phyloP scores from a whole-genome alignment of 2,113 vertebrate genomes.

The Thalassarche chlororhynchos region DNA sequence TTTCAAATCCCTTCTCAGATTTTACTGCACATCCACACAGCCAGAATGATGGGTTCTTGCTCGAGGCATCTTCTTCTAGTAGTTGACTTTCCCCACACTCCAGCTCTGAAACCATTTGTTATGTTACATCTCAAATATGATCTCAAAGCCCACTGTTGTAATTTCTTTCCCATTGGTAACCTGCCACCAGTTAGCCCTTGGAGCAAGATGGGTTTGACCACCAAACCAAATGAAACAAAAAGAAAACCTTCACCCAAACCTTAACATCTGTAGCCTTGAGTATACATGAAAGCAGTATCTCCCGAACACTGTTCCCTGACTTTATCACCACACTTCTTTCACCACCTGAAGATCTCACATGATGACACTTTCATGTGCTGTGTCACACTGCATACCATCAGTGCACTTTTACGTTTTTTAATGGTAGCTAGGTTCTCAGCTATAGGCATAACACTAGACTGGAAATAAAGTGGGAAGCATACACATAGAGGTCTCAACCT shows the following conservation, averaged over 20 bases:
- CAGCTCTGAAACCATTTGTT: background rate
- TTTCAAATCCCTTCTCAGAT: background rate
- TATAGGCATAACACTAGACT: background rate
- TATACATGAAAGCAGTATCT: background rate
- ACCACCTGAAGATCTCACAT: background rate
- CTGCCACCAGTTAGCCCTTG: background rate
- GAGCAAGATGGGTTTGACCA: background rate
- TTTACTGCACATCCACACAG: background rate
- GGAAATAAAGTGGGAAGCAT: background rate
- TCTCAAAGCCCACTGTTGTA: background rate
- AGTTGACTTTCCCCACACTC: background rate
- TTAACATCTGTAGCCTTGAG: background rate
- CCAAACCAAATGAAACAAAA: background rate
- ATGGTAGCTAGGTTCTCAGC: background rate
- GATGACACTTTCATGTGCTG: background rate
- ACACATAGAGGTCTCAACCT: background rate
- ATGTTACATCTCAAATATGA: background rate
- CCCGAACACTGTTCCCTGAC: background rate
- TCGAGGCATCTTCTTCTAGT: background rate
- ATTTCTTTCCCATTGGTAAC: background rate
- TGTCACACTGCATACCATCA: background rate
- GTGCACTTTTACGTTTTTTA: background rate
- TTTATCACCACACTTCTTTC: background rate
- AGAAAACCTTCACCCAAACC: background rate
- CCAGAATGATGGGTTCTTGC: background rate